Conservation (phyloP, 2,113 vertebrate genomes). For the Coryphaenoides rupestris region DNA sequence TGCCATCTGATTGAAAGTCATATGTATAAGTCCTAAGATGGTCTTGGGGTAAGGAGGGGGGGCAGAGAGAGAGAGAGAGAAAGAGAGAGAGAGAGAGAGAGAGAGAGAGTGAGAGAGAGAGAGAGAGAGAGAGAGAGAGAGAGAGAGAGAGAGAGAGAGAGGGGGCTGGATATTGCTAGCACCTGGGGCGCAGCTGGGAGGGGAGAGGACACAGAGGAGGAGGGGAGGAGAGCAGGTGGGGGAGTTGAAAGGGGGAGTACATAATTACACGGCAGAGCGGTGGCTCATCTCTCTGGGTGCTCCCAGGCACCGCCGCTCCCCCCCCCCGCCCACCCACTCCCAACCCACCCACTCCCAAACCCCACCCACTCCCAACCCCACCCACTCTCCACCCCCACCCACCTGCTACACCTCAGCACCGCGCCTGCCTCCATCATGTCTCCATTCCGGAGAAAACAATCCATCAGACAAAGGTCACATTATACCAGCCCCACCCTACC, state of each 20-base stretch:
- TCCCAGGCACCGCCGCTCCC: conserved; percentile 15
- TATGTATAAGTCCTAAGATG: too few species aligned
- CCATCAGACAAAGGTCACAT: conserved; percentile 66
- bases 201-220: neutral
- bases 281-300: conserved; percentile 54
- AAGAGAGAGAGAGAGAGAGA: too few species aligned
- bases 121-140: neutral
- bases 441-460: conserved; percentile 63
- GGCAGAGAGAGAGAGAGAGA: neutral
- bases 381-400: conserved; percentile 16
- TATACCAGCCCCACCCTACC: conserved; percentile 22
- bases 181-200: conserved; percentile 60
- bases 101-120: neutral
- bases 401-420: too few species aligned
- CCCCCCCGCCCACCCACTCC: conserved; percentile 12
- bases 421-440: conserved; percentile 42
- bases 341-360: conserved; percentile 3
- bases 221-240: conserved; percentile 36
- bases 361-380: conserved; percentile 15
- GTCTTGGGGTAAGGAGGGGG: too few species aligned
- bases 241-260: conserved; percentile 55
- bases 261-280: conserved; percentile 63
- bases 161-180: conserved; percentile 48
- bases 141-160: conserved; percentile 42
- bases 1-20: too few species aligned